These are phyloP conservation scores for Eulacestoma nigropectus DNA, from an alignment of 2,113 vertebrate genomes.

Conservation along the genomic window DNA sequence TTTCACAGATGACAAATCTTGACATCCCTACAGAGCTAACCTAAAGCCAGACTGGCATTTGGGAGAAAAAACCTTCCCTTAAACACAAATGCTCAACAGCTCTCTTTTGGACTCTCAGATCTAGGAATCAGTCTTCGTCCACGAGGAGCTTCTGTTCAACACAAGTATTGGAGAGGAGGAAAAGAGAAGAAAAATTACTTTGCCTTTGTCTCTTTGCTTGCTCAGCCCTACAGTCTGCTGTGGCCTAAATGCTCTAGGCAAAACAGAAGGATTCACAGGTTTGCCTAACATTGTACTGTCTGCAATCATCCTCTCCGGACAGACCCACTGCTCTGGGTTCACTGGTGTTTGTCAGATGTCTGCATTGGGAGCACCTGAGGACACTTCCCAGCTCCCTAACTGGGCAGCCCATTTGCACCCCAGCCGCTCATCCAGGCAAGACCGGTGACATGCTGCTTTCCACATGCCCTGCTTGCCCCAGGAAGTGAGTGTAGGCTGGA, in stretches of 20 bases:
- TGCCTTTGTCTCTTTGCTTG: background rate
- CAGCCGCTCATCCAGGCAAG: fast-evolving
- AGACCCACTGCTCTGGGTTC: background rate
- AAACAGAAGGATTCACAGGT: background rate
- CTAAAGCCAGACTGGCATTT: background rate
- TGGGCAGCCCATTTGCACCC: background rate
- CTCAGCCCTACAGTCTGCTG: background rate
- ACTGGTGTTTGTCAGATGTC: background rate
- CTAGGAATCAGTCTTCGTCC: background rate
- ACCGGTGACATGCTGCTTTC: background rate
- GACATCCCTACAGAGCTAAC: background rate
- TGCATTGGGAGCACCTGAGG: background rate
- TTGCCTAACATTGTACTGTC: background rate
- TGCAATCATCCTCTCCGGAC: background rate
- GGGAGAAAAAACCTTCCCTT: background rate
- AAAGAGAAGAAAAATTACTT: background rate
- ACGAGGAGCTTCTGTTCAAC: background rate
- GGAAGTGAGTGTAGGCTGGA: background rate
- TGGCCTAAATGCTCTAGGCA: background rate
- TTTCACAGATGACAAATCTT: background rate
- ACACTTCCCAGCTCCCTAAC: background rate
- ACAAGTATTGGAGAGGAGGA: background rate
- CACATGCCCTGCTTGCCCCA: background rate
- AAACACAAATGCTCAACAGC: background rate
- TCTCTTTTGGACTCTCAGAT: background rate